phyloP scores from a whole-genome alignment of 2,113 vertebrate genomes.

The Myotis lucifugus region DNA sequence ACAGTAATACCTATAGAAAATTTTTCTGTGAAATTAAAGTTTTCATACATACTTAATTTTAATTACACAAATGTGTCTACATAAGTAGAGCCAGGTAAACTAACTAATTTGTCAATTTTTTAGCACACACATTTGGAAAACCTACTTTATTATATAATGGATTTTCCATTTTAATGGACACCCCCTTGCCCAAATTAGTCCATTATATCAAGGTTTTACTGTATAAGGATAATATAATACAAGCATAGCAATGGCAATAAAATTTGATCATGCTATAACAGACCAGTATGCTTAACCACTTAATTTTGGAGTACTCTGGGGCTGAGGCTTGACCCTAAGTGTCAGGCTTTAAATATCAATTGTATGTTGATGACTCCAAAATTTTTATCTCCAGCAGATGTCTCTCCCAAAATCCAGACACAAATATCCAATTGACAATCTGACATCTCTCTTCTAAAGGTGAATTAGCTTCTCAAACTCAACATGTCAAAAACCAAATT shows the following conservation, averaged over 20 bases:
- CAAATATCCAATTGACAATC: background rate
- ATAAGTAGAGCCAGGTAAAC: too few relatives aligned
- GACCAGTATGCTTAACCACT: background rate
- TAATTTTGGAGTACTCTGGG: background rate
- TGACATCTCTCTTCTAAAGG: slow-evolving; percentile 7
- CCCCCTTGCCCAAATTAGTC: too few relatives aligned
- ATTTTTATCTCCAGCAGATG: slow-evolving; percentile 12
- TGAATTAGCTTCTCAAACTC: slow-evolving; percentile 20
- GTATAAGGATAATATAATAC: background rate
- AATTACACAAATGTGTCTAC: too few relatives aligned
- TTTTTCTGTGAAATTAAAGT: too few relatives aligned
- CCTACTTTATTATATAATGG: too few relatives aligned
- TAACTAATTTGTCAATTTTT: too few relatives aligned
- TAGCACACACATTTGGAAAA: too few relatives aligned
- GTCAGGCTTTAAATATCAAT: slow-evolving; percentile 33
- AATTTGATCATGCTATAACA: background rate
- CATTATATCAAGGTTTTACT: too few relatives aligned
- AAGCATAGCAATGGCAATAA: background rate
- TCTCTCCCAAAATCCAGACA: slow-evolving; percentile 37
- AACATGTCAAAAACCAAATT: background rate
- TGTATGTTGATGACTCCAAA: slow-evolving; percentile 32
- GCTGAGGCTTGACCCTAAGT: background rate
- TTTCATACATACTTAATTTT: too few relatives aligned
- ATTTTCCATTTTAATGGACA: too few relatives aligned
- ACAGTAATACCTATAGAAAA: too few relatives aligned